Conservation (phyloP, 2,113 vertebrate species). For the Pipra filicauda region DNA sequence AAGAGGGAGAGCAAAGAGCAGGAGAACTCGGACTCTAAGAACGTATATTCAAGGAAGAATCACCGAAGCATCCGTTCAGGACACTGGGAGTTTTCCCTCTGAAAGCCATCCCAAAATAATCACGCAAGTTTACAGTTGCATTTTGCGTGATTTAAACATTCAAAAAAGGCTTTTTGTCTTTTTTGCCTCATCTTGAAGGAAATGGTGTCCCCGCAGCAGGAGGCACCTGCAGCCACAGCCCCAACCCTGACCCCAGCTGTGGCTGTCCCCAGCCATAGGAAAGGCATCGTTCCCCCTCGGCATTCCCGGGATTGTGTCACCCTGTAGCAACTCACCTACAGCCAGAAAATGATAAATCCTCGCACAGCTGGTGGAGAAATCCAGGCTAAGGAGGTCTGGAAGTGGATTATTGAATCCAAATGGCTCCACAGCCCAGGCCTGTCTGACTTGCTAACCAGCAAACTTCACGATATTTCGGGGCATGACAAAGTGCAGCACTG, state of each 20-base stretch:
- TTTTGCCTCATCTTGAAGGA: neutral
- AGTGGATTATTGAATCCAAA: conserved; percentile 52
- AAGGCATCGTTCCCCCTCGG: neutral
- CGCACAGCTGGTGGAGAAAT: neutral
- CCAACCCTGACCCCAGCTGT: neutral
- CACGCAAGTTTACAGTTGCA: rapidly evolving
- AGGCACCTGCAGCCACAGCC: neutral
- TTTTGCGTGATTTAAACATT: neutral
- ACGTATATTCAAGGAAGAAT: neutral
- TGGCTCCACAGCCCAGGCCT: neutral
- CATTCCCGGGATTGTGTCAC: neutral
- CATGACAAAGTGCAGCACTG: neutral
- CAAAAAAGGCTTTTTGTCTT: neutral
- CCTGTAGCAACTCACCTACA: neutral
- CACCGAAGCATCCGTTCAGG: rapidly evolving
- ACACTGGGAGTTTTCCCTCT: neutral
- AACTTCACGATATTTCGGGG: neutral
- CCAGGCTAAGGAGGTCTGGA: neutral
- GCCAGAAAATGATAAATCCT: conserved; percentile 23
- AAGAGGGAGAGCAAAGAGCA: neutral
- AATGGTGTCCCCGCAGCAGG: neutral
- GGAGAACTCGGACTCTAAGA: neutral
- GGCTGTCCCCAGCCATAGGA: neutral
- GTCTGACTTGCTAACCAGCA: neutral
- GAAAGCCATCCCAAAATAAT: neutral